Evolutionary conservation across 2,797 vertebrate genomes (phyloP).

Genomic region (Propithecus perrieri): DNA sequence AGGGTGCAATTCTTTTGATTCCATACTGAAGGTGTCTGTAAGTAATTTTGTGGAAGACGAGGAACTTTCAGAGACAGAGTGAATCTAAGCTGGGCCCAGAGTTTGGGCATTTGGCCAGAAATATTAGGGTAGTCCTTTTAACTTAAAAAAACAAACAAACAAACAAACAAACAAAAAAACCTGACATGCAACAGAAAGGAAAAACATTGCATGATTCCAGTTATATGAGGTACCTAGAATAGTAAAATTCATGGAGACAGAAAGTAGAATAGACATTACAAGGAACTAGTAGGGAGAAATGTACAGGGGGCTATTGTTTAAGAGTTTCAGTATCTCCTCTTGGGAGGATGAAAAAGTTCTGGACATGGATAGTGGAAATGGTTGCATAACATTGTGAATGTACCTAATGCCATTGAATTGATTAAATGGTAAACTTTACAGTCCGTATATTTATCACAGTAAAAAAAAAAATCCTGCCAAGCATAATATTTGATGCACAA

Average conservation of each 20-base stretch:
- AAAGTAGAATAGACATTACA: not conserved
- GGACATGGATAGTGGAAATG: not conserved
- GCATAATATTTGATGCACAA: not conserved
- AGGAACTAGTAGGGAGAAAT: not conserved
- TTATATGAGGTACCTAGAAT: not conserved
- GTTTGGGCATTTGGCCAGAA: not conserved
- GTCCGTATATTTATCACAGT: not conserved
- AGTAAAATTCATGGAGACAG: not conserved
- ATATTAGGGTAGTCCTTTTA: not conserved
- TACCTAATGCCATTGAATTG: not conserved
- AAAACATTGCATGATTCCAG: not conserved
- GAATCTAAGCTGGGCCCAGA: not conserved
- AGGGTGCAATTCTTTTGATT: not conserved
- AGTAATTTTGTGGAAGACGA: not conserved
- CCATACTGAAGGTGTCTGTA: not conserved
- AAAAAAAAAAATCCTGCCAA: not conserved
- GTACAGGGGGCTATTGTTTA: not conserved
- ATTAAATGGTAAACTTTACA: not conserved
- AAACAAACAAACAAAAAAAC: not conserved
- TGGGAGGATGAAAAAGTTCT: not conserved
- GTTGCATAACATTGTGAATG: not conserved
- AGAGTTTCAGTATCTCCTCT: not conserved
- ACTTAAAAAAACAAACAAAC: not conserved
- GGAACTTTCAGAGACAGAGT: not conserved
- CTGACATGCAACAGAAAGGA: not conserved